Conservation (phyloP, 2,888 invertebrate species). For the Mimas tiliae region DNA sequence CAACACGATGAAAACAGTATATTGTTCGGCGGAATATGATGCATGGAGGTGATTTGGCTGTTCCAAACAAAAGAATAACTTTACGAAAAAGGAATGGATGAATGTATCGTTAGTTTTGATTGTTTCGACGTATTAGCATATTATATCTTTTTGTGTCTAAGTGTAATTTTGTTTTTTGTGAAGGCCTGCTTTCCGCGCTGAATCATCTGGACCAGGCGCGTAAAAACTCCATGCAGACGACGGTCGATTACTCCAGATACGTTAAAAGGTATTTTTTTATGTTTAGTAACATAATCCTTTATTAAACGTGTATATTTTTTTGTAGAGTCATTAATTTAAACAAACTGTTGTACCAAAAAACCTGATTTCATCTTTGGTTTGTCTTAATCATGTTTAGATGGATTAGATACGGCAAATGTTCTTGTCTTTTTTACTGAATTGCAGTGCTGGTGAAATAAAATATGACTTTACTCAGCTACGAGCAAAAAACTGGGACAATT, state of each 20-base stretch:
- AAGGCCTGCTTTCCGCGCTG: conserved; percentile 79
- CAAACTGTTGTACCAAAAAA: conserved; percentile 14
- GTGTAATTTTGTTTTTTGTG: conserved; percentile 33
- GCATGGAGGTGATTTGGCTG: conserved; percentile 79
- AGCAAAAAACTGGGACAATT: conserved; percentile 9
- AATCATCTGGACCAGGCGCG: conserved; percentile 81
- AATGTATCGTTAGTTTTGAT: conserved; percentile 73
- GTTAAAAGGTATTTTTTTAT: conserved; percentile 87
- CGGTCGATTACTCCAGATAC: conserved; percentile 94
- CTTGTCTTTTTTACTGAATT: conserved; percentile 4
- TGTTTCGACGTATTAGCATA: conserved; percentile 77
- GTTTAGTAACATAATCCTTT: conserved; percentile 26
- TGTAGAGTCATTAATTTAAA: conserved; percentile 18
- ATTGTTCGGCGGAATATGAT: conserved; percentile 79
- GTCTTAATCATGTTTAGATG: conserved; percentile 23
- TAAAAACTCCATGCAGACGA: conserved; percentile 86
- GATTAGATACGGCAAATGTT: conserved; percentile 15
- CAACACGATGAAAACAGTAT: conserved; percentile 76
- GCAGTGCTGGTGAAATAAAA: neutral
- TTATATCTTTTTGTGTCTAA: conserved; percentile 49
- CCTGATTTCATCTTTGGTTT: conserved; percentile 12
- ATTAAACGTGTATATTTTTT: conserved; percentile 25
- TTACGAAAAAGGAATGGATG: conserved; percentile 74
- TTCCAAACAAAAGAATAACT: conserved; percentile 82
- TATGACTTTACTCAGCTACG: neutral